Evolutionary conservation across 2,888 invertebrate species (phyloP).

Genomic region (Euplexia lucipara): DNA sequence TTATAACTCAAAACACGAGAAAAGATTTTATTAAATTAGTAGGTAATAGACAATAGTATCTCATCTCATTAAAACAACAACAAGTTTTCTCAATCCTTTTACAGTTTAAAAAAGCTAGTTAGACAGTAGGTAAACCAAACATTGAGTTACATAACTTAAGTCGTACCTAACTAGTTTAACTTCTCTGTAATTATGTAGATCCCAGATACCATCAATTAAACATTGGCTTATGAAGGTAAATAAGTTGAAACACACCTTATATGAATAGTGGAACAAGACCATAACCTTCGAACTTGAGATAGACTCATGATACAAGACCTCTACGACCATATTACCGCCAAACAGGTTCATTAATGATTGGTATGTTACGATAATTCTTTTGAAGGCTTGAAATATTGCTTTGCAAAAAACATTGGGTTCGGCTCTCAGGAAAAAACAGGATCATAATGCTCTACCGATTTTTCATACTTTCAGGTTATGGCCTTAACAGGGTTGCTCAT

Average conservation of each 20-base stretch:
- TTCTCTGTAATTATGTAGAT: slow-evolving; percentile 8
- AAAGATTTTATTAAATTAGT: too few species aligned
- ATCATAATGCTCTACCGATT: background rate
- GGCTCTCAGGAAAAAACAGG: too few species aligned
- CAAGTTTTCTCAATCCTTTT: background rate
- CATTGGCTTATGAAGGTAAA: slow-evolving; percentile 22
- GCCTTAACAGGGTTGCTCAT: background rate
- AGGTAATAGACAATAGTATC: too few species aligned
- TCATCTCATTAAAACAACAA: slow-evolving; percentile 2
- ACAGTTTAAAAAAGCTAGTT: background rate
- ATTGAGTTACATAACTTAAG: slow-evolving; percentile 2
- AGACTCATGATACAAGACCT: background rate
- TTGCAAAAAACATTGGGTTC: background rate
- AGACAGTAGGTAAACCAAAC: background rate
- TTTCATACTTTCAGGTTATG: background rate
- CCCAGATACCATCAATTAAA: slow-evolving; percentile 19
- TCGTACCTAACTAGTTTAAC: slow-evolving; percentile 5
- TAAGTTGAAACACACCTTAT: slow-evolving; percentile 28
- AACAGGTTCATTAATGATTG: background rate
- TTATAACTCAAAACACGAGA: too few species aligned
- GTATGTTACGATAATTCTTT: background rate
- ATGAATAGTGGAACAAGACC: slow-evolving; percentile 43
- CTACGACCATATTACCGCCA: slow-evolving; percentile 6
- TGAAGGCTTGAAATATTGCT: background rate
- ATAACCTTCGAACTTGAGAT: slow-evolving; percentile 35